Evolutionary conservation across 92 coral and sea anemone genomes (phyloP), one percentile per base, ranked within the genome.

Genomic region (Porites divaricata): DNA sequence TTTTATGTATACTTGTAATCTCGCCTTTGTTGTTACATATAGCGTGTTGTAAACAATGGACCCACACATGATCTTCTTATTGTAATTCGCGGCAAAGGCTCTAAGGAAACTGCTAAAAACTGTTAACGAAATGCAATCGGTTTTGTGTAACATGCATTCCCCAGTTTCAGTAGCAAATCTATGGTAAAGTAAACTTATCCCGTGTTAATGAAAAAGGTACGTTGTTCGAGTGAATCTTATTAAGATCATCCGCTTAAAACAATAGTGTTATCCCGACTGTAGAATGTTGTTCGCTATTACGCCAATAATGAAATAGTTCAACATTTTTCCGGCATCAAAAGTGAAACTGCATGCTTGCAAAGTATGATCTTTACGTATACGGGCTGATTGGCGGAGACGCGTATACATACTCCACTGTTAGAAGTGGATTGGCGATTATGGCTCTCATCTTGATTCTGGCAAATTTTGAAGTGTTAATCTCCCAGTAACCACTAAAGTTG

Each of bases 241-340:
- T 76, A 26, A 68, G 71, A 17, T 45, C 22, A 78, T 23, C 74
- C 51, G 83, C 83, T 65, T 65, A 53, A 3, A 67, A 69, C 85
- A 80, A 69, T 57, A 70, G 76, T 26, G 45, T 21, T 14, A 28
- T 50, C 45, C 45, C 45, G 45, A 35, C 45, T 80, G 20, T 51
- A 26, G 50, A 21, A 69, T 8, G 54, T 68, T 54, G 52, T 67
- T 50, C 53, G 76, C 85, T 56, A 28, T 80, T 80, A 67, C 56
- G 20, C 24, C 16, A 4, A 56, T 10, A 70, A n/a, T 12, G 19
- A 50, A 21, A 1, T 16, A 72, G 51, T 21, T 20, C 77, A 72
- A 15, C 13, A 3, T 1, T 35, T 35, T 35, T 35, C 45, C 45
- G 45, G 45, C 45, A 35, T 35, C 45, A 35, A 35, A 35, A 35